These are phyloP conservation scores for Miniopterus natalensis DNA, from an alignment of 2,113 vertebrate species.

Conservation along the genomic window DNA sequence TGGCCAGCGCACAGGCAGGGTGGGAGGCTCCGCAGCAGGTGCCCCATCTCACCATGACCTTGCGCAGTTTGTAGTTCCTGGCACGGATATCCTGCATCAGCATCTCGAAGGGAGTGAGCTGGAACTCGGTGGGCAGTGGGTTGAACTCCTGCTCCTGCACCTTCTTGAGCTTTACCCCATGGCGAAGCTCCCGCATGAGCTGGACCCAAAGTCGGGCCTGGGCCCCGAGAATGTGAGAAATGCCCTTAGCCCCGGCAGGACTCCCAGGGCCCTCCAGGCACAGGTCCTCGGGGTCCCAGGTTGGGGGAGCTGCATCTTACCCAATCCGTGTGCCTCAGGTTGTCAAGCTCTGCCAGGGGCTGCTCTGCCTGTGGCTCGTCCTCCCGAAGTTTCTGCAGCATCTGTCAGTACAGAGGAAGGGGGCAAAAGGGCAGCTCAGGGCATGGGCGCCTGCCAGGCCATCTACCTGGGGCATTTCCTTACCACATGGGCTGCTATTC, in stretches of 20 bases:
- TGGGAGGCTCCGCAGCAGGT: accelerated
- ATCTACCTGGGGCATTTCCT: neutral
- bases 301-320: conserved; percentile 81
- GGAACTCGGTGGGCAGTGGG: conserved; percentile 95
- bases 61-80: conserved; percentile 96
- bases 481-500: accelerated
- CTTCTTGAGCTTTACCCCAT: conserved; percentile 97
- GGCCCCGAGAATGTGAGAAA: accelerated
- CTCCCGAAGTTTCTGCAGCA: conserved; percentile 94
- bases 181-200: conserved; percentile 97
- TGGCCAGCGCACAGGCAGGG: neutral
- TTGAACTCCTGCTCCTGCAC: conserved; percentile 96
- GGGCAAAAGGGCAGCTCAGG: accelerated
- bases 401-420: conserved; percentile 85
- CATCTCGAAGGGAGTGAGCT: conserved; percentile 98
- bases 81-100: conserved; percentile 98
- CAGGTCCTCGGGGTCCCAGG: neutral
- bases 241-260: neutral
- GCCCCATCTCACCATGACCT: conserved; percentile 94
- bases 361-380: conserved; percentile 88
- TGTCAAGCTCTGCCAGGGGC: conserved; percentile 90
- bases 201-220: conserved; percentile 97
- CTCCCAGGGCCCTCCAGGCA: neutral
- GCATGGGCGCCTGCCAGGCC: neutral
- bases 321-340: conserved; percentile 95